Evolutionary conservation across 2,113 vertebrate genomes (phyloP).

Genomic region (Anolis sagrei): DNA sequence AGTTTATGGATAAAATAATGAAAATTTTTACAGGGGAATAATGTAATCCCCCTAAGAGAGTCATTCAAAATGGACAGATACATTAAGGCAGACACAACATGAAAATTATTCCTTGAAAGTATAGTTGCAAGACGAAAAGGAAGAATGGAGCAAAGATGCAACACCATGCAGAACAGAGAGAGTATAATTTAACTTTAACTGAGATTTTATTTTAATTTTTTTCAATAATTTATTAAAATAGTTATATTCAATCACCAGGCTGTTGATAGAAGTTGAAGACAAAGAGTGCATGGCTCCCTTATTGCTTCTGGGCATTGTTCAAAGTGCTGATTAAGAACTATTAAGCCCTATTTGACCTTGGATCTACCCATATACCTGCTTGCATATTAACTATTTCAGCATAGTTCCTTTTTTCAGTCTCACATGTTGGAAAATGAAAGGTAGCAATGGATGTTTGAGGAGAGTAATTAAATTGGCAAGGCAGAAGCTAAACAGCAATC

Average conservation of each 20-base stretch:
- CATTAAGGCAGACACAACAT: constrained; percentile 16
- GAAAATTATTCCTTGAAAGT: neutral
- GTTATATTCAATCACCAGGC: too few relatives aligned
- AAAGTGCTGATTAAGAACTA: neutral
- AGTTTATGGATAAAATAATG: constrained; percentile 56
- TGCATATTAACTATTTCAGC: too few relatives aligned
- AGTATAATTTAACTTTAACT: neutral
- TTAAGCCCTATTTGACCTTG: neutral
- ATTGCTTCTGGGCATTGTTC: neutral
- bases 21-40: constrained; percentile 54
- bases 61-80: constrained; percentile 10
- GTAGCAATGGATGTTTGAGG: too few relatives aligned
- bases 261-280: too few relatives aligned
- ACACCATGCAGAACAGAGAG: neutral
- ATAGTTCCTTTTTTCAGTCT: too few relatives aligned
- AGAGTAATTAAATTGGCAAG: too few relatives aligned
- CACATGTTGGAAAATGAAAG: too few relatives aligned
- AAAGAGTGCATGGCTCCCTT: too few relatives aligned
- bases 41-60: constrained; percentile 47
- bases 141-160: neutral
- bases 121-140: neutral
- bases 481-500: too few relatives aligned
- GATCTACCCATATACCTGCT: too few relatives aligned
- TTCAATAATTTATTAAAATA: too few relatives aligned
- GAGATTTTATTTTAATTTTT: too few relatives aligned